Evolutionary conservation across 2,113 vertebrate genomes (phyloP).

Genomic region (Otus sunia): DNA sequence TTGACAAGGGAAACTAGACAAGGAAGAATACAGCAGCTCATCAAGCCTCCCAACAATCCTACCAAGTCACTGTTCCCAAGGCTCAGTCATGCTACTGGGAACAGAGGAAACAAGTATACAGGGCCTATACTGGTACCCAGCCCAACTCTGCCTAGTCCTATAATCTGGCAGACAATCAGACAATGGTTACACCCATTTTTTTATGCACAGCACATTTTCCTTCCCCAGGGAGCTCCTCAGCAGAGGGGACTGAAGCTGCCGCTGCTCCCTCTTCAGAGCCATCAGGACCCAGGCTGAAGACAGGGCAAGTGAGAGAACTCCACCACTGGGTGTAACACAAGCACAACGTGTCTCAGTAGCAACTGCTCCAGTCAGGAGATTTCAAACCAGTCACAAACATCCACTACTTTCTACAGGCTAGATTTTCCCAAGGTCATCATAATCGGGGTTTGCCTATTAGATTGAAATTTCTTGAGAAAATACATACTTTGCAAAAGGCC

Average conservation of each 20-base stretch:
- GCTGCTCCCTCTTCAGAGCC: neutral
- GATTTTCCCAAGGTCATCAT: neutral
- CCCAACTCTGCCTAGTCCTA: neutral
- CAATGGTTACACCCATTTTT: neutral
- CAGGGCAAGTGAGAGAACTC: neutral
- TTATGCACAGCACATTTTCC: neutral
- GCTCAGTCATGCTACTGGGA: neutral
- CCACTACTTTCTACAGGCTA: neutral
- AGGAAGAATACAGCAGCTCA: neutral
- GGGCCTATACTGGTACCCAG: neutral
- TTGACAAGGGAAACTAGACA: neutral
- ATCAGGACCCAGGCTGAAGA: neutral
- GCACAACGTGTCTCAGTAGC: neutral
- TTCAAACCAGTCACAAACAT: neutral
- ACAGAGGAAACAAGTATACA: neutral
- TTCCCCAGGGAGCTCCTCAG: neutral
- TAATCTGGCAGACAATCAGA: neutral
- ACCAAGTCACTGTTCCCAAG: neutral
- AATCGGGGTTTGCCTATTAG: neutral
- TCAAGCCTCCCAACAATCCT: neutral
- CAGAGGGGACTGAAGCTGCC: neutral
- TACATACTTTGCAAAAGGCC: neutral
- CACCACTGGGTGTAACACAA: neutral
- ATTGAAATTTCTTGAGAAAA: neutral
- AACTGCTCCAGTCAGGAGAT: neutral